A percentile compares a stretch with the other conserved stretches of the same genome.
These are phyloP conservation scores for Alligator sinensis DNA, from an alignment of 2,113 vertebrate genomes.

Conservation along the genomic window DNA sequence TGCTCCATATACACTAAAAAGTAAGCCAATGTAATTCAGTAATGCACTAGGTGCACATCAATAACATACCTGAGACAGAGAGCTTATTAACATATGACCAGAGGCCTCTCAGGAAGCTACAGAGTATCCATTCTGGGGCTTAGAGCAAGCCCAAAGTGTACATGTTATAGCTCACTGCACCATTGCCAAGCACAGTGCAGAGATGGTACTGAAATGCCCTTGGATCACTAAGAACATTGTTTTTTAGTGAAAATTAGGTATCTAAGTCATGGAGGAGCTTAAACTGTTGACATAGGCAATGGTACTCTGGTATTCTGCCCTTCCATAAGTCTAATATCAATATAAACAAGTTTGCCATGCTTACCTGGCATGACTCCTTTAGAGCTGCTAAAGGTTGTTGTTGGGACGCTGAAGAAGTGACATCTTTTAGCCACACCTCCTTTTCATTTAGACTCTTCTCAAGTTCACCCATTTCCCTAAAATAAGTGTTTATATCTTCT, in stretches of 20 bases:
- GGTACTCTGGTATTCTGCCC: neutral
- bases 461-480: slow-evolving; percentile 81
- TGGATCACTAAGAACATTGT: neutral
- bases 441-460: slow-evolving; percentile 79
- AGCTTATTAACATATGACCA: no score
- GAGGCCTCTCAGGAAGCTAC: no score
- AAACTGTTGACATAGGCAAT: neutral
- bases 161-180: no score
- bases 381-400: slow-evolving; percentile 63
- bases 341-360: neutral
- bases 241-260: neutral
- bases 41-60: no score
- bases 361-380: slow-evolving; percentile 86
- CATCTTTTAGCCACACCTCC: slow-evolving; percentile 82
- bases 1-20: no score
- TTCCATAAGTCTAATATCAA: neutral
- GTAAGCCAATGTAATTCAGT: no score
- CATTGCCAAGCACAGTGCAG: no score
- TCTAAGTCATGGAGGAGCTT: neutral
- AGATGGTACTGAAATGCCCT: neutral
- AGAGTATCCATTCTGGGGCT: no score
- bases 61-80: no score
- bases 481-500: slow-evolving; percentile 81
- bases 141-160: no score
- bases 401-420: neutral